phyloP scores from a whole-genome alignment of 1,140 invertebrate genomes.

The Thalassaphorura encarpata region DNA sequence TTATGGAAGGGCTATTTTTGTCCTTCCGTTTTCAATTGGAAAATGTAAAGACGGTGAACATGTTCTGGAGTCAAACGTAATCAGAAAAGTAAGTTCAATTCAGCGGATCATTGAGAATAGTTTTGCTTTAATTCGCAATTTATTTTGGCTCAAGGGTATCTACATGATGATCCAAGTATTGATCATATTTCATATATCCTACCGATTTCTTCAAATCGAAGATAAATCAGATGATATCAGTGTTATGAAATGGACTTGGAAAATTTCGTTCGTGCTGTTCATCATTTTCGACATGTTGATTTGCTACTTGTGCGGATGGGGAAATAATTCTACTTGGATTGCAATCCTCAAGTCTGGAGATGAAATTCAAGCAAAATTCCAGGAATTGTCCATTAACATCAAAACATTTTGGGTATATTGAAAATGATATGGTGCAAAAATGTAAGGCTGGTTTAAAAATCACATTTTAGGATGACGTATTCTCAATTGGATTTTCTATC shows the following conservation, averaged over 20 bases:
- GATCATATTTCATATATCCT: neutral
- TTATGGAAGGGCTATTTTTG: neutral
- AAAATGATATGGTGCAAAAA: neutral
- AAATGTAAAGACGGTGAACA: neutral
- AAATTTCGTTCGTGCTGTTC: neutral
- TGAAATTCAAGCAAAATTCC: too few species aligned
- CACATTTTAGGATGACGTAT: neutral
- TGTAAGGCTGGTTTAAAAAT: neutral
- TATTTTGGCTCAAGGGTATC: neutral
- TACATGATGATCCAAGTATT: neutral
- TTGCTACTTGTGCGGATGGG: neutral
- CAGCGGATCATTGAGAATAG: neutral
- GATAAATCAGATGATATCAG: neutral
- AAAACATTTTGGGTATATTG: neutral
- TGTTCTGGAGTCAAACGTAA: too few species aligned
- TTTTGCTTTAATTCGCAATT: neutral
- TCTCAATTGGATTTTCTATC: neutral
- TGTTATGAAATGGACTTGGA: neutral
- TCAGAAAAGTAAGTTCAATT: too few species aligned
- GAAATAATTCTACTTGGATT: neutral
- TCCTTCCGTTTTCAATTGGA: neutral
- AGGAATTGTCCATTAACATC: too few species aligned
- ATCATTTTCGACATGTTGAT: neutral
- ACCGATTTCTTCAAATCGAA: neutral
- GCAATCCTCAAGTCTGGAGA: neutral